A percentile compares a stretch with the other conserved stretches of the same genome.
Evolutionary conservation across 2,888 invertebrate genomes (phyloP).

Genomic region (Meganola albula): DNA sequence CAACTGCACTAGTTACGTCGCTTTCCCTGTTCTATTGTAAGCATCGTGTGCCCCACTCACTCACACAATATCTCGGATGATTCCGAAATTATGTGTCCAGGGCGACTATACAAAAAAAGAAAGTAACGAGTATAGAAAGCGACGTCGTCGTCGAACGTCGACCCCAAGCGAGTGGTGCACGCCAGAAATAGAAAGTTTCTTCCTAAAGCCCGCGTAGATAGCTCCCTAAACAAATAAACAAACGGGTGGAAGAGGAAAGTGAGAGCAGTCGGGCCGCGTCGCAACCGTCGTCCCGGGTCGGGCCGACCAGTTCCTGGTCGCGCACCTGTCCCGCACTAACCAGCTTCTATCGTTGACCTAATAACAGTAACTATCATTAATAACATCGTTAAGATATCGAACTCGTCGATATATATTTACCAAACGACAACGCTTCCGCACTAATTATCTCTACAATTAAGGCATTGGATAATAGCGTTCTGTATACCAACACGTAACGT

Average conservation of each 20-base stretch:
- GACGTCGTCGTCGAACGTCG: slow-evolving; percentile 59
- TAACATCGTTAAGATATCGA: slow-evolving; percentile 40
- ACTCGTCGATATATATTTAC: slow-evolving; percentile 32
- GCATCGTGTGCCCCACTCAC: slow-evolving; percentile 21
- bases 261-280: slow-evolving; percentile 57
- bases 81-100: slow-evolving; percentile 41
- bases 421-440: slow-evolving; percentile 26
- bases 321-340: slow-evolving; percentile 45
- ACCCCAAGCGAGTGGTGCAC: slow-evolving; percentile 62
- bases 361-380: slow-evolving; percentile 55
- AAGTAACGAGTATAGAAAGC: slow-evolving; percentile 73
- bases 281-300: slow-evolving; percentile 12
- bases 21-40: slow-evolving; percentile 65
- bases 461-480: slow-evolving; percentile 31
- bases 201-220: slow-evolving; percentile 54
- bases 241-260: slow-evolving; percentile 66
- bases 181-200: slow-evolving; percentile 75
- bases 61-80: slow-evolving; percentile 39
- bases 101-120: slow-evolving; percentile 62
- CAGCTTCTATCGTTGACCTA: slow-evolving; percentile 51
- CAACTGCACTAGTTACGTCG: slow-evolving; percentile 54
- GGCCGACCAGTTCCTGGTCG: slow-evolving; percentile 13
- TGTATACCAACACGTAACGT: slow-evolving; percentile 8
- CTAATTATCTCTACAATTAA: slow-evolving; percentile 40
- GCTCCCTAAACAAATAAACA: slow-evolving; percentile 74